Conservation (phyloP, 2,113 vertebrate genomes). For the Hassar affinis region DNA sequence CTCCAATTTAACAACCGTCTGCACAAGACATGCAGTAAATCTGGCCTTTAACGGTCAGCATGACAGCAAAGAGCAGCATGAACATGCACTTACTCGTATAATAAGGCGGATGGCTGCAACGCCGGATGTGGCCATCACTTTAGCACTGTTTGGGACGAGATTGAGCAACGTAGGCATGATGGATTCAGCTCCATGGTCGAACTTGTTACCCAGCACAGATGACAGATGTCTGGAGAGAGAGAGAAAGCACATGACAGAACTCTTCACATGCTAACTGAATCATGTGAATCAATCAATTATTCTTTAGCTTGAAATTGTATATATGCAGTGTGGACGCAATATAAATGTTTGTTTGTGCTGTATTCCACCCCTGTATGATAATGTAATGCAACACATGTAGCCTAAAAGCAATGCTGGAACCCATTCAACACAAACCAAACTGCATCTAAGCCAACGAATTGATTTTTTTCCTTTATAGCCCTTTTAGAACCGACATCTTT, state of each 20-base stretch:
- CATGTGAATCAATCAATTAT: neutral
- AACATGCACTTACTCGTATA: slow-evolving; percentile 78
- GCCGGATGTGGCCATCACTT: slow-evolving; percentile 93
- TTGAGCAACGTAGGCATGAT: slow-evolving; percentile 88
- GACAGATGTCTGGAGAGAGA: slow-evolving; percentile 82
- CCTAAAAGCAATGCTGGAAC: slow-evolving; percentile 10
- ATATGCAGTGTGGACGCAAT: neutral
- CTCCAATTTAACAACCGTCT: slow-evolving; percentile 19
- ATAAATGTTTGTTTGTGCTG: neutral
- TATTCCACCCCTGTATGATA: neutral
- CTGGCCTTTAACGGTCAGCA: neutral
- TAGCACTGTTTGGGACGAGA: slow-evolving; percentile 92
- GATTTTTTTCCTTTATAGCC: slow-evolving; percentile 13
- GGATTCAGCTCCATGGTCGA: slow-evolving; percentile 92
- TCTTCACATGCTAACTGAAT: neutral
- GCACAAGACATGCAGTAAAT: slow-evolving; percentile 17
- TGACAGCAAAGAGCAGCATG: neutral
- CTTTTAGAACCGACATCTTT: neutral
- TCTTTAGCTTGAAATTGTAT: neutral
- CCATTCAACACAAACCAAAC: slow-evolving; percentile 14
- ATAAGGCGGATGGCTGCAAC: slow-evolving; percentile 87
- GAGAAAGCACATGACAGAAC: neutral
- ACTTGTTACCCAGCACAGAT: slow-evolving; percentile 83
- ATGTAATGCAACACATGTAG: neutral
- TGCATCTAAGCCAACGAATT: slow-evolving; percentile 2